Base-by-base conservation (phyloP, 2,797 vertebrate species). In the Astyanax mexicanus region DNA sequence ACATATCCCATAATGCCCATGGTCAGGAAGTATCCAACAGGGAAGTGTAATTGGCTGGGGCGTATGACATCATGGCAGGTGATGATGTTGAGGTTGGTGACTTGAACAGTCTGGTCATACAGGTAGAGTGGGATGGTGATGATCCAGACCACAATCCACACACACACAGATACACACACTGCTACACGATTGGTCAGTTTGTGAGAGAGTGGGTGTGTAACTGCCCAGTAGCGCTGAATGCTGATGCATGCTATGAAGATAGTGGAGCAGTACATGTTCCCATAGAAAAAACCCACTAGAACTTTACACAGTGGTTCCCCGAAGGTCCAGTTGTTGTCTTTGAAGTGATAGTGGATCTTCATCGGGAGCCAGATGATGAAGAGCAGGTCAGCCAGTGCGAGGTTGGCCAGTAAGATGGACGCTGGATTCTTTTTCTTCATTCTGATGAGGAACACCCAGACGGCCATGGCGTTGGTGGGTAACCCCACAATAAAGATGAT, bases 251-350 rank as follows among this genome's bases (percentile, higher is more conserved):
- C 89, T 83, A 97, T 96, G 49, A 98, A 95, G 84, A 93, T 75
- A 77, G 96, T 67, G 27, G 96, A 98, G 77, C 96, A 95, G 78
- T 97, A 98, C 96, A 98, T 98, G 90, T 98, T 98, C 29, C 89
- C 93, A 37, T 97, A 98, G 82, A 97, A 98, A 0, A 95, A 95
- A 0, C 91, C 95, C 0, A 95, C 95, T 82, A 96, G 64, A 1
- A 98, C 90, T 57, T 93, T 89, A 81, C 97, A 98, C 88, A 95
- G 75, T 0, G 70, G 85, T 0, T 93, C 84, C 0, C 96, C 96
- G 23, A 95, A 96, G 21, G 44, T 35, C 97, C 97, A 98, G 75
- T 98, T 0, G 4, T 95, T 97, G 55, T 92, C 91, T 0, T 93
- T 94, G 23, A 97, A 91, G 87, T 96, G 95, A 68, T 98, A 98